Conservation (phyloP, 2,888 invertebrate genomes). For the Aleiodes alternator region DNA sequence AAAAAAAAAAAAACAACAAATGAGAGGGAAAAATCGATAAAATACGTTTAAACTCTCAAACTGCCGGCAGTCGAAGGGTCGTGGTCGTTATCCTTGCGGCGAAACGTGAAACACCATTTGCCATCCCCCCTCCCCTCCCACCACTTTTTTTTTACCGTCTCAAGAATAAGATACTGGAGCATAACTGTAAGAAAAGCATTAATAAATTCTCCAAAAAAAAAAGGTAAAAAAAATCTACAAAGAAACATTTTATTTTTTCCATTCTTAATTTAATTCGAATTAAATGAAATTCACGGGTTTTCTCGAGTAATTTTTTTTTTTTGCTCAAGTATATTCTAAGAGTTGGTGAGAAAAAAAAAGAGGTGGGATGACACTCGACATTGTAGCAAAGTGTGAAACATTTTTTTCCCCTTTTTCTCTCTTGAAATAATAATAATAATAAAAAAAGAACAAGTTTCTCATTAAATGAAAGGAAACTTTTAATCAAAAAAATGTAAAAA, state of each 20-base stretch:
- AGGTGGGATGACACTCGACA: too few relatives aligned
- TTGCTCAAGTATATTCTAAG: too few relatives aligned
- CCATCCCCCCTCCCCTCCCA: background rate
- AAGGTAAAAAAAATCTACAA: background rate
- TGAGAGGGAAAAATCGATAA: slow-evolving; percentile 35
- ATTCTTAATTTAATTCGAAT: too few relatives aligned
- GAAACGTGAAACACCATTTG: slow-evolving; percentile 12
- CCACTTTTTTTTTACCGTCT: background rate
- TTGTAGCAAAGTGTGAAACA: too few relatives aligned
- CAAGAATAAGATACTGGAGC: background rate
- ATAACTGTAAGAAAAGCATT: background rate
- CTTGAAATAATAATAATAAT: too few relatives aligned
- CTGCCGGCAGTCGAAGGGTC: slow-evolving; percentile 38
- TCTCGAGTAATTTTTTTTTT: too few relatives aligned
- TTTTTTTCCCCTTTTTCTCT: too few relatives aligned
- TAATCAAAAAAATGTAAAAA: too few relatives aligned
- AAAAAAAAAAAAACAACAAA: slow-evolving; percentile 6
- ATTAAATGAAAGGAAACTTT: too few relatives aligned
- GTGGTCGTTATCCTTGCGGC: slow-evolving; percentile 30
- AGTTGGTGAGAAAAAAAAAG: too few relatives aligned
- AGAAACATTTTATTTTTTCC: background rate
- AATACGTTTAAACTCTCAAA: slow-evolving; percentile 41
- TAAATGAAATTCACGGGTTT: too few relatives aligned
- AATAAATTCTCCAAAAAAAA: background rate
- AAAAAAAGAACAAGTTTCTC: too few relatives aligned